Evolutionary conservation across 1,140 invertebrate genomes (phyloP).

Genomic region (Drosophila triauraria): DNA sequence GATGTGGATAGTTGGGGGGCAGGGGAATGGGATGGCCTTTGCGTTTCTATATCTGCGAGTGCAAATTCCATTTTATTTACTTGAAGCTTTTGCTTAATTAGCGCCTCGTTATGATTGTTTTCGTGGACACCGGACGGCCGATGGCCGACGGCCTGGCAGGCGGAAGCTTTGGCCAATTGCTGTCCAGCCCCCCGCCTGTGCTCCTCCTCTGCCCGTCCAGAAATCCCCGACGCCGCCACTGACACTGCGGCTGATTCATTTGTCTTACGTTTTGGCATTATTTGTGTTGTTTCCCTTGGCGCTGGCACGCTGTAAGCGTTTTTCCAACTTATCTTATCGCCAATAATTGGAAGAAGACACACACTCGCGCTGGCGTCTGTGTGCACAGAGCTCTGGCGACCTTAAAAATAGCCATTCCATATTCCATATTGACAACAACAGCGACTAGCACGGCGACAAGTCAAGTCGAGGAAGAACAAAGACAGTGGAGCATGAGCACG

Average conservation of each 20-base stretch:
- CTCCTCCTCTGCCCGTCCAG: background rate
- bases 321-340: conserved; percentile 74
- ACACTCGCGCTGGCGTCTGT: conserved; percentile 7
- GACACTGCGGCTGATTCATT: conserved; percentile 28
- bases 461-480: conserved; percentile 21
- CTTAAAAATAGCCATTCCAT: conserved; percentile 70
- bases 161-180: conserved; percentile 64
- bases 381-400: conserved; percentile 47
- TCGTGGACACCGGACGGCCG: conserved; percentile 18
- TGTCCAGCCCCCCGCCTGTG: conserved; percentile 8
- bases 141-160: conserved; percentile 17
- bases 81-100: conserved; percentile 72
- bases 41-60: conserved; percentile 44
- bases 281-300: conserved; percentile 11
- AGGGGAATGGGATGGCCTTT: background rate
- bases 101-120: conserved; percentile 63
- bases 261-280: conserved; percentile 16
- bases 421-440: conserved; percentile 41
- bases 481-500: conserved; percentile 26
- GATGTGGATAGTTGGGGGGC: background rate
- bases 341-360: conserved; percentile 61
- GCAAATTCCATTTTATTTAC: conserved; percentile 79
- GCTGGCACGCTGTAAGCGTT: conserved; percentile 31
- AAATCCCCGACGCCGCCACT: background rate
- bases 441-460: background rate